Conservation (phyloP, 2,113 vertebrate species). For the Steatornis caripensis region DNA sequence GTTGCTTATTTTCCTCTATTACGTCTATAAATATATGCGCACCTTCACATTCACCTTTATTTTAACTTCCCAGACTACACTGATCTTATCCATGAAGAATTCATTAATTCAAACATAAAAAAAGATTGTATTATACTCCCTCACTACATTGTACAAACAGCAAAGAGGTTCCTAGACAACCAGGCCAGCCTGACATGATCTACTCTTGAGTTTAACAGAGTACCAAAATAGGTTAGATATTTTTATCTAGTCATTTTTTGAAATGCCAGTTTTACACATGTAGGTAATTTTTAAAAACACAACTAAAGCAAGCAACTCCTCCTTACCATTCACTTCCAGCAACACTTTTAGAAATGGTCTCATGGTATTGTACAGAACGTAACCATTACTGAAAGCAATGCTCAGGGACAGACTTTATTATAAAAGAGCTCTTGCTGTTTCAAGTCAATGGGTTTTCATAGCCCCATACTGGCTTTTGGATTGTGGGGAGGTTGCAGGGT, state of each 20-base stretch:
- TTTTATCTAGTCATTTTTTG: neutral
- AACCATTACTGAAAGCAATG: neutral
- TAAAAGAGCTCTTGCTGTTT: neutral
- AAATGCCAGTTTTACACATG: neutral
- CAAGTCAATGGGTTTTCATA: neutral
- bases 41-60: neutral
- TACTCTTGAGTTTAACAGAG: accelerated
- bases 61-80: neutral
- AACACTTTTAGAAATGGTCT: neutral
- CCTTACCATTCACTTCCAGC: neutral
- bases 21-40: neutral
- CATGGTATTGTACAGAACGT: neutral
- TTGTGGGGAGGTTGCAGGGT: neutral
- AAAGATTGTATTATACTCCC: neutral
- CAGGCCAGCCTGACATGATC: neutral
- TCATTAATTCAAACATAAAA: neutral
- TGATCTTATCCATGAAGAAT: neutral
- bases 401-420: neutral
- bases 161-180: neutral
- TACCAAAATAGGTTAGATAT: neutral
- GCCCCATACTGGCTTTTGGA: neutral
- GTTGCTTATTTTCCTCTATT: neutral
- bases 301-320: neutral
- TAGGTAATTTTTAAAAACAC: neutral
- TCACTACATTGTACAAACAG: neutral